These are phyloP conservation scores for Ptiloglossa arizonensis DNA, from an alignment of 1,140 invertebrate species.

Conservation along the genomic window DNA sequence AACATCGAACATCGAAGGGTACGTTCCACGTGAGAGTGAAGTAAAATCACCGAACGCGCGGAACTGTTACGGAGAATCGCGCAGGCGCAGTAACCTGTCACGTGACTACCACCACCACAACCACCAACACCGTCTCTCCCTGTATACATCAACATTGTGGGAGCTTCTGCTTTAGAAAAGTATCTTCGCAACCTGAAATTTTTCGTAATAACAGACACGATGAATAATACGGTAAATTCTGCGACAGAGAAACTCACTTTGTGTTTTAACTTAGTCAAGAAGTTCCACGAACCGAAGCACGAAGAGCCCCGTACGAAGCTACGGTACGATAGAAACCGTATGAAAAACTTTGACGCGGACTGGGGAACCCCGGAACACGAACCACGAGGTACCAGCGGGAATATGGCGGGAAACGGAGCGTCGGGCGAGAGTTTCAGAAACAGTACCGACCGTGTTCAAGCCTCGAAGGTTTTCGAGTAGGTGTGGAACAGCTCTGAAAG, in stretches of 20 bases:
- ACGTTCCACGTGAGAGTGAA: too few relatives aligned
- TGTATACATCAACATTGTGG: too few relatives aligned
- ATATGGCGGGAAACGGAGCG: neutral
- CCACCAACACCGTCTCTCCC: too few relatives aligned
- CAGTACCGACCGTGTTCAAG: neutral
- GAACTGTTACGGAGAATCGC: too few relatives aligned
- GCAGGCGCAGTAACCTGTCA: too few relatives aligned
- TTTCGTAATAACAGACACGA: neutral
- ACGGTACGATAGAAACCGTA: neutral
- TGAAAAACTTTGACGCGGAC: neutral
- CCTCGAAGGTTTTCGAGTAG: slow-evolving; percentile 31
- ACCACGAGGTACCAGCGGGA: neutral
- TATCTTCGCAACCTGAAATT: neutral
- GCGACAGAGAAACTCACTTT: neutral
- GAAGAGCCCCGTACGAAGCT: neutral
- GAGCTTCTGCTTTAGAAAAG: neutral
- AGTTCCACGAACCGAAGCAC: neutral
- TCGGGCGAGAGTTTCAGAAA: slow-evolving; percentile 16
- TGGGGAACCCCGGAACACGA: neutral
- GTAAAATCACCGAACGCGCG: too few relatives aligned
- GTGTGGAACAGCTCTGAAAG: neutral
- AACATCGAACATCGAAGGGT: too few relatives aligned
- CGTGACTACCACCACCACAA: too few relatives aligned
- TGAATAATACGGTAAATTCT: neutral
- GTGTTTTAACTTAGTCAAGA: neutral